Conservation (phyloP, 2,797 vertebrate genomes). For the Typhlichthys eigenmanni region DNA sequence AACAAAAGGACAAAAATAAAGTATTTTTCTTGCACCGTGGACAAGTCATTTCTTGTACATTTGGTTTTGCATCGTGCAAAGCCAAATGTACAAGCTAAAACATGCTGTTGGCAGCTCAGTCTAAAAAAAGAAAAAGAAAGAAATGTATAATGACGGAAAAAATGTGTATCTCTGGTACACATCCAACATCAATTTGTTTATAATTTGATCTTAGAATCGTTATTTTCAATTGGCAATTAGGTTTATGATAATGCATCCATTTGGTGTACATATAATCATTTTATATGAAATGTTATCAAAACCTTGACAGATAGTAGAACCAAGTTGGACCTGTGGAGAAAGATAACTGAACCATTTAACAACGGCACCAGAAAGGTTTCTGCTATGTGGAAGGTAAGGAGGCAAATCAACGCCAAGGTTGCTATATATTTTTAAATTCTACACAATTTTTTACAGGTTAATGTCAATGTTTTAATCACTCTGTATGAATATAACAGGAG, state of each 20-base stretch:
- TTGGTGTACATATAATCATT: not conserved
- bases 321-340: constrained; percentile 59
- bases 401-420: not conserved
- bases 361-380: constrained; percentile 41
- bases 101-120: no score
- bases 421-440: not conserved
- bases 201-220: no score
- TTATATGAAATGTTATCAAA: not conserved
- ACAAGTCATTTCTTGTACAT: no score
- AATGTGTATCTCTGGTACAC: not conserved
- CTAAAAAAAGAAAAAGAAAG: no score
- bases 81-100: no score
- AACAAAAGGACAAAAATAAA: not conserved
- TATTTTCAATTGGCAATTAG: not conserved
- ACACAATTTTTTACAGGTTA: not conserved
- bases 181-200: no score
- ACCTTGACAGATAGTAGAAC: constrained; percentile 39
- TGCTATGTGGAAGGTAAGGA: constrained; percentile 63
- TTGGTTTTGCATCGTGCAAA: no score
- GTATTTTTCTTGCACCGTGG: no score
- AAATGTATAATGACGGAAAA: no score
- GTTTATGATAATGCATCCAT: not conserved
- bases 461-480: not conserved
- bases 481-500: constrained; percentile 37
- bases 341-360: constrained; percentile 15